phyloP scores from a whole-genome alignment of 1,140 invertebrate genomes.

The Telenomus remus region DNA sequence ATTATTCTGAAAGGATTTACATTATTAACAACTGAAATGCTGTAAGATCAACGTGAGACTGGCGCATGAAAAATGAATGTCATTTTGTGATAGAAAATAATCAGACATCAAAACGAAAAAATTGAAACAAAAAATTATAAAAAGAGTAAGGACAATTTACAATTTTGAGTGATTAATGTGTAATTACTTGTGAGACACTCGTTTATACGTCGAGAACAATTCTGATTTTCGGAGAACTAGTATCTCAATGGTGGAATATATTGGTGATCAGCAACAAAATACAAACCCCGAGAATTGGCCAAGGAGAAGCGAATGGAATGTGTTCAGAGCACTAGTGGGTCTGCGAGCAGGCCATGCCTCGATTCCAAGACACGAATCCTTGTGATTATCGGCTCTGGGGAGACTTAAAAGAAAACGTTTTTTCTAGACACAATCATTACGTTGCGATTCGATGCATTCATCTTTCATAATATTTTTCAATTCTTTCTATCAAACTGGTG shows the following conservation, averaged over 20 bases:
- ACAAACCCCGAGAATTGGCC: constrained; percentile 72
- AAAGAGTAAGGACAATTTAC: constrained; percentile 21
- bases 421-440: constrained; percentile 71
- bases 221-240: constrained; percentile 63
- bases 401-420: constrained; percentile 71
- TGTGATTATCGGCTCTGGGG: constrained; percentile 69
- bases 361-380: constrained; percentile 71
- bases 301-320: constrained; percentile 71
- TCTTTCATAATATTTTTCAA: constrained; percentile 59
- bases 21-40: not conserved
- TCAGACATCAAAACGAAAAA: constrained; percentile 6
- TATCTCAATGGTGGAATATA: constrained; percentile 66
- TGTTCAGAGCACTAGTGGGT: constrained; percentile 71
- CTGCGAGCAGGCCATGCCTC: constrained; percentile 71
- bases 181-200: constrained; percentile 46
- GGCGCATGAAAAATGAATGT: constrained; percentile 57
- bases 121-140: not conserved
- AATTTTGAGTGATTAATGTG: constrained; percentile 56
- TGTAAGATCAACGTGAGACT: constrained; percentile 42
- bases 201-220: constrained; percentile 60
- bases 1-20: not conserved
- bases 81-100: constrained; percentile 50
- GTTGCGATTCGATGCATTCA: constrained; percentile 68
- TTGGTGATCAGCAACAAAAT: constrained; percentile 72
- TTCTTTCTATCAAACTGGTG: constrained; percentile 14